Conservation (phyloP, 2,113 vertebrate species). For the Aythya baeri region DNA sequence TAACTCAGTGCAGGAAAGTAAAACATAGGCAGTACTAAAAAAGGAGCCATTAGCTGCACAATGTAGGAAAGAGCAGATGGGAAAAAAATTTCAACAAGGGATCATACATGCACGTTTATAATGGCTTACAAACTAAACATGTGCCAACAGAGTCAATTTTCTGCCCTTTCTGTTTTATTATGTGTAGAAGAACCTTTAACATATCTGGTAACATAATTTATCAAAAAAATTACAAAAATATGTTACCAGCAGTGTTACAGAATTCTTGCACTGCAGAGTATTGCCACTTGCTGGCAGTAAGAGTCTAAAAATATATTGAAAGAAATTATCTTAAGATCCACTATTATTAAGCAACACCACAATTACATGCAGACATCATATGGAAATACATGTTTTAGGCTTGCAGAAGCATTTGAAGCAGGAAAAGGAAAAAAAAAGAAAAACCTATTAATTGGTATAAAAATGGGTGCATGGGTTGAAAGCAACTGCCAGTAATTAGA, state of each 20-base stretch:
- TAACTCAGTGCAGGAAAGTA: neutral
- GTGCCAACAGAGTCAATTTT: neutral
- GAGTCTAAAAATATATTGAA: neutral
- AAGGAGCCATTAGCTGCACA: neutral
- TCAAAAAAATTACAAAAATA: neutral
- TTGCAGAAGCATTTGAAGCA: neutral
- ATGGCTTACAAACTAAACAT: neutral
- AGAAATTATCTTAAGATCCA: neutral
- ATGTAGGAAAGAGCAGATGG: neutral
- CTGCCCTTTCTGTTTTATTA: neutral
- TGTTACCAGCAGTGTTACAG: neutral
- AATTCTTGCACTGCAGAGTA: neutral
- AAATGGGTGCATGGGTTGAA: neutral
- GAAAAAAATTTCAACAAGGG: neutral
- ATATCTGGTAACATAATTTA: too few relatives aligned
- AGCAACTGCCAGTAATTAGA: neutral
- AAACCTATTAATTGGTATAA: neutral
- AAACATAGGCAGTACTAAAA: neutral
- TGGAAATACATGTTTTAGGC: neutral
- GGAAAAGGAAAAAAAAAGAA: neutral
- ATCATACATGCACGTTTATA: neutral
- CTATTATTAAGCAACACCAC: neutral
- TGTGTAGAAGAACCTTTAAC: neutral
- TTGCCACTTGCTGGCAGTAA: constrained; percentile 43
- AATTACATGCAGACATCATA: neutral